Percentiles rank a stretch among this genome's conserved stretches.
Conservation (phyloP, 2,113 vertebrate species). For the Tachysurus vachellii region DNA sequence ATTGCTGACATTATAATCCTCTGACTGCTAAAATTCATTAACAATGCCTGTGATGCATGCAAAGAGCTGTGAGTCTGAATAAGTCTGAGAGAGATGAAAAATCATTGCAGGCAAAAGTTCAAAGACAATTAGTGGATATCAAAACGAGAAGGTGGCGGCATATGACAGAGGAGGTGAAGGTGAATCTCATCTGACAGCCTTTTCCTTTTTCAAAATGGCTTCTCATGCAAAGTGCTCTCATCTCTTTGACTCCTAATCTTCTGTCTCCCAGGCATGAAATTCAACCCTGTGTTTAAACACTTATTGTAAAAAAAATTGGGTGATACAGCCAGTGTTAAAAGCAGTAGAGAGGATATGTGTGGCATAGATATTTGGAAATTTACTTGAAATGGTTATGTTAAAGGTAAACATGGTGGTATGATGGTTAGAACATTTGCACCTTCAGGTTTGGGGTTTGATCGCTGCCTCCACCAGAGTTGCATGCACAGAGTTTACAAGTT, state of each 20-base stretch:
- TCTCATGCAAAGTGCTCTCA: slow-evolving; percentile 20
- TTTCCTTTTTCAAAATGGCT: slow-evolving; percentile 43
- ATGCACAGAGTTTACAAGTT: no score
- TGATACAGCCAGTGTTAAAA: neutral
- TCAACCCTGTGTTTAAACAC: neutral
- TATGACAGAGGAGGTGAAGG: slow-evolving; percentile 49
- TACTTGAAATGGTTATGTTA: neutral
- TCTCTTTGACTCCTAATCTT: slow-evolving; percentile 34
- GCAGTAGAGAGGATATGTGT: neutral
- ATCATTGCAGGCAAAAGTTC: slow-evolving; percentile 48
- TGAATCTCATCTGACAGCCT: slow-evolving; percentile 42
- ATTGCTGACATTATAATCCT: slow-evolving; percentile 52
- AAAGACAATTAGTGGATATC: slow-evolving; percentile 59
- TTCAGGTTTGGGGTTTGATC: no score
- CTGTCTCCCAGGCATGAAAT: neutral
- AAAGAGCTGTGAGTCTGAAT: slow-evolving; percentile 28
- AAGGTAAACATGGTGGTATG: neutral
- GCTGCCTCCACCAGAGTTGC: no score
- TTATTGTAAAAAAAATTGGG: neutral
- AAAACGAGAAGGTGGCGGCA: slow-evolving; percentile 43
- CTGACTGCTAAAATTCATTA: slow-evolving; percentile 53
- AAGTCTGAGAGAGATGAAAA: slow-evolving; percentile 51
- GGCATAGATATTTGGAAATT: neutral
- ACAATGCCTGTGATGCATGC: slow-evolving; percentile 40
- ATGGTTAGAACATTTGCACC: no score